Evolutionary conservation across 2,888 invertebrate genomes (phyloP), one percentile per base, ranked within the genome.

Genomic region (Tenthredo distinguenda): DNA sequence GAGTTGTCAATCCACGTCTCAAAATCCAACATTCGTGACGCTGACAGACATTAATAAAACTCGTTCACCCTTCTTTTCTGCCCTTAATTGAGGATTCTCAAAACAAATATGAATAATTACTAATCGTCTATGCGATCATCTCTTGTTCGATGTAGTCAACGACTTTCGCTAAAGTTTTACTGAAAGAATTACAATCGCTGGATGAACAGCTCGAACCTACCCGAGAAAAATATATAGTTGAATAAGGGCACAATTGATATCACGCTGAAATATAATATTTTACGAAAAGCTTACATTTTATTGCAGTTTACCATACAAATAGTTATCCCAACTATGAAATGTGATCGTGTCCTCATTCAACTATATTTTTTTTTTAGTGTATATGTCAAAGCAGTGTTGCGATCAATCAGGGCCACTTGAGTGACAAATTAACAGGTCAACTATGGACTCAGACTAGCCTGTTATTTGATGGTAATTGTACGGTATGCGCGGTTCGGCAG

Each of bases 391-490:
- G 68, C 26, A 26, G 68, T 26, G 43, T 74, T 31, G 40, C 9
- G 43, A 74, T n/a, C n/a, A 74, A 21, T 74, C 21, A 12, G 74
- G 43, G 50, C 34, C 55, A 34, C 77, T 77, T 55, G 77, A 55
- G 34, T n/a, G 50, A 50, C 50, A 31, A 77, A 77, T 77, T 77
- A 55, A 77, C 77, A 12, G 55, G 31, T 55, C 47, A 77, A 50
- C 50, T 50, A 12, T 26, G 15, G 15, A 18, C 40, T 9, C 18
- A 9, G 31, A 47, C 15, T 15, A n/a, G 50, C 2, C 50, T 55
- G 34, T 47, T 26, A 34, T 34, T 31, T 31, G 18, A 12, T 55
- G 77, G 31, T 40, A 77, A 77, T 77, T 77, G 77, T 26, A 43
- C 43, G 18, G 40, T 18, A 43, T 15, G 40, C 43, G 12, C 31